phyloP scores from a whole-genome alignment of 1,140 invertebrate species.

The Dryas iulia region DNA sequence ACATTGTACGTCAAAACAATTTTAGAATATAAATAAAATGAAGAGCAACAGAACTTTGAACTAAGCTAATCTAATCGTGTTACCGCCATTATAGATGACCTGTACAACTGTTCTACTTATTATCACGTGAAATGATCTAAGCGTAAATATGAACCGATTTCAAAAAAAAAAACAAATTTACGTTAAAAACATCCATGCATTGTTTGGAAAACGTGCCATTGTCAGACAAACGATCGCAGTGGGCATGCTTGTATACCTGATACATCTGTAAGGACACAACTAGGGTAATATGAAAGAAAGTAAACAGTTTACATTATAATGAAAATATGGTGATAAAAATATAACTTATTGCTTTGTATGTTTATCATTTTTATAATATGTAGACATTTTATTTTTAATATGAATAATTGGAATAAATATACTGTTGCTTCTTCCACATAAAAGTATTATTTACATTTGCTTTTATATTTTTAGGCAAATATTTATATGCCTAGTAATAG shows the following conservation, averaged over 20 bases:
- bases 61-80: constrained; percentile 15
- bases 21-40: too few relatives aligned
- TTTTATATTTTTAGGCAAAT: too few relatives aligned
- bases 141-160: constrained; percentile 8
- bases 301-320: background rate
- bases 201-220: constrained; percentile 58
- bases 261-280: constrained; percentile 61
- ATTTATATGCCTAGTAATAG: too few relatives aligned
- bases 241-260: constrained; percentile 68
- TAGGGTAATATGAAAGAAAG: background rate
- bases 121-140: constrained; percentile 11
- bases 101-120: constrained; percentile 7
- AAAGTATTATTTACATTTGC: too few relatives aligned
- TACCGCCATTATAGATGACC: constrained; percentile 14
- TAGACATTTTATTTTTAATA: too few relatives aligned
- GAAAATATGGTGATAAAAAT: background rate
- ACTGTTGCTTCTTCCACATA: too few relatives aligned
- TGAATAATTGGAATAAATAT: too few relatives aligned
- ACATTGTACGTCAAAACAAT: too few relatives aligned
- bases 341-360: background rate
- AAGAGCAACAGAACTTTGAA: constrained; percentile 10
- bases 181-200: constrained; percentile 66
- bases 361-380: too few relatives aligned
- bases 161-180: constrained; percentile 48
- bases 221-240: constrained; percentile 63